A percentile compares a stretch with the other conserved stretches of the same genome.
Conservation (phyloP, 2,797 vertebrate species). For the Epinephelus awoara region DNA sequence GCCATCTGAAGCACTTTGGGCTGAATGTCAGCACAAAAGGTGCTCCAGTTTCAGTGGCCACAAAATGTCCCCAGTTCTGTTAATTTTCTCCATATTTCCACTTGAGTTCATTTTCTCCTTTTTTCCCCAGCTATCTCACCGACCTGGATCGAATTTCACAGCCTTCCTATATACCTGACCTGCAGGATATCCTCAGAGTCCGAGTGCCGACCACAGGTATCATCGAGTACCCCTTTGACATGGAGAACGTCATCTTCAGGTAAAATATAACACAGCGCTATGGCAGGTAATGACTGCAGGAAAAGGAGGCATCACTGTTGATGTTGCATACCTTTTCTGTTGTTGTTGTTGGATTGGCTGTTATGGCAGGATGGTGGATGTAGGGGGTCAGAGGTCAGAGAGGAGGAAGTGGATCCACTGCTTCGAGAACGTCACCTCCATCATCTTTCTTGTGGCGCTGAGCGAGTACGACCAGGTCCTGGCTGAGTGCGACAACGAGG, state of each 20-base stretch:
- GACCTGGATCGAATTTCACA: conserved; percentile 87
- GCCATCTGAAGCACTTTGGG: too few species aligned
- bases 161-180: conserved; percentile 87
- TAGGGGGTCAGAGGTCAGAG: conserved; percentile 94
- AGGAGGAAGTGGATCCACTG: conserved; percentile 96
- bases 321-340: background rate
- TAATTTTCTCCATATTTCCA: background rate
- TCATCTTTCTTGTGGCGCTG: conserved; percentile 94
- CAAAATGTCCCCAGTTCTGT: background rate
- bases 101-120: background rate
- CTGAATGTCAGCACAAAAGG: too few species aligned
- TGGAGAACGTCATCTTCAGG: conserved; percentile 94
- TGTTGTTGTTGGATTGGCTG: conserved; percentile 5
- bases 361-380: conserved; percentile 91
- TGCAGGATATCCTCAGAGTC: conserved; percentile 91
- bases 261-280: conserved; percentile 51
- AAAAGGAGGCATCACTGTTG: background rate
- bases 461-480: conserved; percentile 96
- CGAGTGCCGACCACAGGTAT: conserved; percentile 91
- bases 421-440: conserved; percentile 95
- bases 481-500: conserved; percentile 93
- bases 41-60: background rate
- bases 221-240: conserved; percentile 92
- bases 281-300: background rate
- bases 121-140: conserved; percentile 86